Evolutionary conservation across 2,888 invertebrate genomes (phyloP).

Genomic region (Cataglyphis livida): DNA sequence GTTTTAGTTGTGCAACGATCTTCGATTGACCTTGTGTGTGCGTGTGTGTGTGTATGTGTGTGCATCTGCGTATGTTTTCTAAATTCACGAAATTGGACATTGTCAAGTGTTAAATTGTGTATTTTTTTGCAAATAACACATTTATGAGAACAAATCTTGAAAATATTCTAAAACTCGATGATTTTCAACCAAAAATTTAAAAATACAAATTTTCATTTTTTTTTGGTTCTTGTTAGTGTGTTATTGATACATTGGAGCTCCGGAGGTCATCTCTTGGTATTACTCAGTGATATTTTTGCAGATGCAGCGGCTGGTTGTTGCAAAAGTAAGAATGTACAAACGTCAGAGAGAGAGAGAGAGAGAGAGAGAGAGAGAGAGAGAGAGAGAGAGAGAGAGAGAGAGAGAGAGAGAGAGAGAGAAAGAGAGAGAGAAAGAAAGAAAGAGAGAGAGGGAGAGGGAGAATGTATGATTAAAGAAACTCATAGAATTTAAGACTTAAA

Average conservation of each 20-base stretch:
- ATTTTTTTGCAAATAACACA: slow-evolving; percentile 14
- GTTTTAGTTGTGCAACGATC: background rate
- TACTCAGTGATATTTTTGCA: slow-evolving; percentile 26
- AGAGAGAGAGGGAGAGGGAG: slow-evolving; percentile 3
- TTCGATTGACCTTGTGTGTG: background rate
- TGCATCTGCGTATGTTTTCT: background rate
- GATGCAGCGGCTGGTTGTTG: slow-evolving; percentile 32
- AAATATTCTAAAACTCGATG: background rate
- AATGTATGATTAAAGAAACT: slow-evolving; percentile 8
- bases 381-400: too few relatives aligned
- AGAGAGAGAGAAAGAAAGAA: background rate
- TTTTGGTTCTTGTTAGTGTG: background rate
- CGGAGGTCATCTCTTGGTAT: slow-evolving; percentile 68
- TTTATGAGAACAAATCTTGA: background rate
- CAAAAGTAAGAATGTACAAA: slow-evolving; percentile 35
- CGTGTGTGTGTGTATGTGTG: background rate
- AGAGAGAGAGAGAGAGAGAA: background rate
- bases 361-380: background rate
- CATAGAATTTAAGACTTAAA: slow-evolving; percentile 33
- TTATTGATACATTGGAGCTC: slow-evolving; percentile 43
- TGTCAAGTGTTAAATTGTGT: background rate
- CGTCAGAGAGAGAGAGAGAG: background rate
- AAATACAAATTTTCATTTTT: background rate
- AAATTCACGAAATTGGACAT: background rate
- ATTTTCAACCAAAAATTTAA: slow-evolving; percentile 8